These are phyloP conservation scores for Crotophaga sulcirostris DNA, from an alignment of 2,113 vertebrate genomes.

Conservation along the genomic window DNA sequence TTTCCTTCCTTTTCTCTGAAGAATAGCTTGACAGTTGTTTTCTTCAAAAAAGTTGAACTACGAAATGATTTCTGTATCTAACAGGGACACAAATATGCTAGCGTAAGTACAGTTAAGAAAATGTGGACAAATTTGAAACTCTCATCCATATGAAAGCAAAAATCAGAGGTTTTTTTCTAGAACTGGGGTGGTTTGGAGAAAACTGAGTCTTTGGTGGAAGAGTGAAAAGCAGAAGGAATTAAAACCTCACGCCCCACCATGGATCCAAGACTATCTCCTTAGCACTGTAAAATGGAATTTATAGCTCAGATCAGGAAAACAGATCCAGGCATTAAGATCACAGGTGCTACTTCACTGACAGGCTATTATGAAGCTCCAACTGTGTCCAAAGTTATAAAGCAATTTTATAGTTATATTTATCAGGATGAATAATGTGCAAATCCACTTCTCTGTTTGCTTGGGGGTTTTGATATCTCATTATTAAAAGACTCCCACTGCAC, in stretches of 20 bases:
- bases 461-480: background rate
- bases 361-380: conserved; percentile 56
- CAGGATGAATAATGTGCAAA: conserved; percentile 34
- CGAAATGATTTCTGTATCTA: background rate
- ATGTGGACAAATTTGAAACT: background rate
- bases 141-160: background rate
- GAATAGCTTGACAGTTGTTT: conserved; percentile 41
- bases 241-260: background rate
- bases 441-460: background rate
- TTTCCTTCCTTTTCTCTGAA: conserved; percentile 35
- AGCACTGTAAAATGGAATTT: background rate
- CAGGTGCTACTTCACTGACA: conserved; percentile 41
- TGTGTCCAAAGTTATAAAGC: conserved; percentile 49
- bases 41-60: conserved; percentile 14
- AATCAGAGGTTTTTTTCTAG: background rate
- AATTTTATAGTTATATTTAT: conserved; percentile 51
- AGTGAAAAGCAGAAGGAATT: background rate
- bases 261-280: background rate
- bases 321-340: conserved; percentile 21
- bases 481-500: conserved; percentile 1
- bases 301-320: conserved; percentile 15
- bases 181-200: background rate
- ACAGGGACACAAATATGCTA: background rate
- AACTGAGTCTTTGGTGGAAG: background rate
- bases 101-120: background rate